phyloP scores from a whole-genome alignment of 2,888 invertebrate species.

The Liopterus haemorrhoidalis region DNA sequence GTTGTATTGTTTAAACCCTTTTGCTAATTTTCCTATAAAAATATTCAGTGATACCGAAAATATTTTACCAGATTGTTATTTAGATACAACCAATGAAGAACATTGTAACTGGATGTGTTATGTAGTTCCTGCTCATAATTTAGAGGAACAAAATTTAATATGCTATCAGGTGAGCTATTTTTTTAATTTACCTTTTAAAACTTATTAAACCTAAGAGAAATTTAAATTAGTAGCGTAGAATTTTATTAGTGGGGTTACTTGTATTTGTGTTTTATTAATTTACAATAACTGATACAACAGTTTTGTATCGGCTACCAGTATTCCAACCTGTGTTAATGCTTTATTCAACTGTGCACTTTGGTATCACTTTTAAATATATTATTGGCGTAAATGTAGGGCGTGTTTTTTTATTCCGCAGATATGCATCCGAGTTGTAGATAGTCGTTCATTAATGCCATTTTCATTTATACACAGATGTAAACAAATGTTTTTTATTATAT shows the following conservation, averaged over 20 bases:
- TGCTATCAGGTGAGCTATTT: conserved; percentile 51
- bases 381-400: no score
- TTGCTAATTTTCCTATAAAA: conserved; percentile 44
- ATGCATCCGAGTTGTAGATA: no score
- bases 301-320: no score
- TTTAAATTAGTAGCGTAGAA: background rate
- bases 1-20: conserved; percentile 41
- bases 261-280: conserved; percentile 5
- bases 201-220: background rate
- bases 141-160: conserved; percentile 52
- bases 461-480: no score
- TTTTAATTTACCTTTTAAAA: background rate
- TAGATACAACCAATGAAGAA: conserved; percentile 53
- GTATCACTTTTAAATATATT: no score
- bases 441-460: no score
- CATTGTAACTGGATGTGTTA: conserved; percentile 59
- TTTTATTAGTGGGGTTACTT: conserved; percentile 3
- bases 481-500: no score
- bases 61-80: conserved; percentile 44
- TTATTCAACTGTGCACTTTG: no score
- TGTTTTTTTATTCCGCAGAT: no score
- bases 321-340: no score
- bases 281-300: no score
- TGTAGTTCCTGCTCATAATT: conserved; percentile 46
- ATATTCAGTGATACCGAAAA: conserved; percentile 45